Evolutionary conservation across 2,888 invertebrate species (phyloP).

Genomic region (Perdita meconis): DNA sequence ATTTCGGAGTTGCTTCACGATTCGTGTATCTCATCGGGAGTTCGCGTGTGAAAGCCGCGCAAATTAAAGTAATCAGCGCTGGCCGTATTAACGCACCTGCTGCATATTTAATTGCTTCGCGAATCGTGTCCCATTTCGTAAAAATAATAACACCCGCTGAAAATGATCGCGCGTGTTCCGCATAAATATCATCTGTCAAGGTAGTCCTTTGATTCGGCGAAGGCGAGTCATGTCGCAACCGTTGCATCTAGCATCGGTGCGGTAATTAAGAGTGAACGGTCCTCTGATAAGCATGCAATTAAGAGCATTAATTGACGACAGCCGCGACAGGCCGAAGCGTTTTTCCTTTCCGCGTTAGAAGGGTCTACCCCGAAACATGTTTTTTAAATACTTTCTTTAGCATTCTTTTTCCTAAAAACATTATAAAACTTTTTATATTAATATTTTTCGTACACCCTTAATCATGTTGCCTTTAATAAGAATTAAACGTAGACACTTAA

Average conservation of each 20-base stretch:
- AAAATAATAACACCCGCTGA: constrained; percentile 34
- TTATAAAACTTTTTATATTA: too few species aligned
- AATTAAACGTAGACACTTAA: too few species aligned
- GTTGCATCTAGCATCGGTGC: constrained; percentile 11
- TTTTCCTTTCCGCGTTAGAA: neutral
- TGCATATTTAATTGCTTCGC: constrained; percentile 46
- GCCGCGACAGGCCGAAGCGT: constrained; percentile 1
- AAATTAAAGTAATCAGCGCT: constrained; percentile 30
- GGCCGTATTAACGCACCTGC: constrained; percentile 40
- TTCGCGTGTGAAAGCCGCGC: constrained; percentile 42
- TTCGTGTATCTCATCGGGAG: constrained; percentile 12
- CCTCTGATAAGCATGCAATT: constrained; percentile 42
- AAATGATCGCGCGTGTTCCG: constrained; percentile 27
- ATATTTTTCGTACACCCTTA: too few species aligned
- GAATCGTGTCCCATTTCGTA: constrained; percentile 16
- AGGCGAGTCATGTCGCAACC: neutral
- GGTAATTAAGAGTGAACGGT: constrained; percentile 44
- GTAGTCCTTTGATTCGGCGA: constrained; percentile 26
- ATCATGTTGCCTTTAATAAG: too few species aligned
- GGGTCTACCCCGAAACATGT: too few species aligned
- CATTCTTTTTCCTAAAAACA: too few species aligned
- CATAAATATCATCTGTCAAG: constrained; percentile 44
- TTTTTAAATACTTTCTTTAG: too few species aligned
- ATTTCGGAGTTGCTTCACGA: constrained; percentile 16
- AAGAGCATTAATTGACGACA: constrained; percentile 44